These are phyloP conservation scores for Drosophila tanythrix DNA, from an alignment of 2,888 invertebrate genomes.

Conservation along the genomic window DNA sequence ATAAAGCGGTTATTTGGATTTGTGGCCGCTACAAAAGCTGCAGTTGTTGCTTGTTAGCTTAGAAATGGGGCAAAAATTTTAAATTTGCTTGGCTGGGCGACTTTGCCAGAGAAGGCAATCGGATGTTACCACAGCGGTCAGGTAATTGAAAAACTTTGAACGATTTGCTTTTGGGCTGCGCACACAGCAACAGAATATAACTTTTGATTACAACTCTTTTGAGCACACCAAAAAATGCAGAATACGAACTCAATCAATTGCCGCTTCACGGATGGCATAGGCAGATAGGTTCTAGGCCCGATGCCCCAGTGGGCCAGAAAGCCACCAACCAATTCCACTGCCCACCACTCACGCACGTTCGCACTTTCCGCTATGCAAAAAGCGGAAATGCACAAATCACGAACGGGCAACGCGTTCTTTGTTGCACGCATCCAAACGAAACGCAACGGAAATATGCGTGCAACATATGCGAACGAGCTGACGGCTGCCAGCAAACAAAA, in stretches of 20 bases:
- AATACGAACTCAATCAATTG: slow-evolving; percentile 65
- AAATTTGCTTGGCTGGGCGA: slow-evolving; percentile 21
- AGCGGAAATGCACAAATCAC: slow-evolving; percentile 75
- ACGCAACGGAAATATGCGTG: slow-evolving; percentile 69
- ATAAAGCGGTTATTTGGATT: slow-evolving; percentile 34
- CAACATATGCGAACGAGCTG: slow-evolving; percentile 57
- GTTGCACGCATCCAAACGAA: slow-evolving; percentile 48
- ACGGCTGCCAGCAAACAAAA: slow-evolving; percentile 43
- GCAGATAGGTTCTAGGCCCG: slow-evolving; percentile 20
- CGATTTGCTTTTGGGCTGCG: slow-evolving; percentile 46
- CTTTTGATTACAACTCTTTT: slow-evolving; percentile 56
- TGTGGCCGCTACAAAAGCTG: slow-evolving; percentile 13
- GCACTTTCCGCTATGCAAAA: slow-evolving; percentile 47
- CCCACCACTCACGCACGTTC: slow-evolving; percentile 27
- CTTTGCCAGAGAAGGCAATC: slow-evolving; percentile 29
- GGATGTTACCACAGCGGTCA: slow-evolving; percentile 55
- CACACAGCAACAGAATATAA: slow-evolving; percentile 39
- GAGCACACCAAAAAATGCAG: neutral
- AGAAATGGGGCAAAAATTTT: slow-evolving; percentile 30
- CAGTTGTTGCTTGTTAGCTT: slow-evolving; percentile 20
- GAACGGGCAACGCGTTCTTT: slow-evolving; percentile 42
- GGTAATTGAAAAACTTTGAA: slow-evolving; percentile 75
- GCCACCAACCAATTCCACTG: slow-evolving; percentile 9
- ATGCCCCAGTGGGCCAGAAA: slow-evolving; percentile 7
- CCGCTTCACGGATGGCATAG: slow-evolving; percentile 41